Conservation (phyloP, 2,113 vertebrate species). For the Ctenodactylus gundi region DNA sequence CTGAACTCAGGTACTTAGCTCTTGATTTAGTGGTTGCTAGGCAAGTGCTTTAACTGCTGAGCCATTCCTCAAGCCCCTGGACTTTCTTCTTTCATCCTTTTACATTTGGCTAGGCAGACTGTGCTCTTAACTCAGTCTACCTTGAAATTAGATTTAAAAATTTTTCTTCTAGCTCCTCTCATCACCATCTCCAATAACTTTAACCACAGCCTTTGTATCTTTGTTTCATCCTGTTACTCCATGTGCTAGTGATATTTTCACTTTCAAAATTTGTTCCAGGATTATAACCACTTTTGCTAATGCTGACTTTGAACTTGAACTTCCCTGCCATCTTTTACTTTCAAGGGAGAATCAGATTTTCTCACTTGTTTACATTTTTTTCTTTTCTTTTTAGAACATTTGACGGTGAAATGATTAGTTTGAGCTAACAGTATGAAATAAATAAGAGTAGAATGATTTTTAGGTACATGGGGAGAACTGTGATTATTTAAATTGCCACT, state of each 20-base stretch:
- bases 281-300: background rate
- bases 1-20: too few relatives aligned
- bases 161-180: background rate
- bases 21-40: too few relatives aligned
- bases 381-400: background rate
- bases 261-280: slow-evolving; percentile 17
- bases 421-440: slow-evolving; percentile 24
- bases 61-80: too few relatives aligned
- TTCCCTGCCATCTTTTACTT: slow-evolving; percentile 27
- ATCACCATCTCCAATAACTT: slow-evolving; percentile 2
- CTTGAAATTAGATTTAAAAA: slow-evolving; percentile 20
- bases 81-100: slow-evolving; percentile 9
- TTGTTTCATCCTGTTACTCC: background rate
- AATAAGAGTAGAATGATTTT: slow-evolving; percentile 39
- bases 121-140: slow-evolving; percentile 27
- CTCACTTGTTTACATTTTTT: background rate
- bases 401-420: background rate
- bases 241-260: background rate
- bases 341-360: background rate
- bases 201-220: slow-evolving; percentile 12
- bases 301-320: background rate
- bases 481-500: slow-evolving; percentile 8
- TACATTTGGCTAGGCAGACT: background rate
- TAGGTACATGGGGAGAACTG: background rate
- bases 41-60: too few relatives aligned